Evolutionary conservation across 2,113 vertebrate species (phyloP).

Genomic region (Prinia subflava): DNA sequence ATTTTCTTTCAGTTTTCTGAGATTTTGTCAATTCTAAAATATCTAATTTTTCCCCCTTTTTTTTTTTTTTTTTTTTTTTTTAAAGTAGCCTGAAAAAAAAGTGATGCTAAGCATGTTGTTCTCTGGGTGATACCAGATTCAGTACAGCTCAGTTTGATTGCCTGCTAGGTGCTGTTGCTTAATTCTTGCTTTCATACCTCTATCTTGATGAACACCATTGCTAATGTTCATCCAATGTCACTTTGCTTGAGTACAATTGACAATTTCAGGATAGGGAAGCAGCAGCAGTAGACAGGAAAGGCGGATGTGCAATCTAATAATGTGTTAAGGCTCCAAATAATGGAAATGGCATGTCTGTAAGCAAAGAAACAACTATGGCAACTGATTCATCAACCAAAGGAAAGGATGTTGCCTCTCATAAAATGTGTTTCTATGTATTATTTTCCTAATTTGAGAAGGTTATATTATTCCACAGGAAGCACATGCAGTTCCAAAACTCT

Average conservation of each 20-base stretch:
- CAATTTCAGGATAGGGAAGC: neutral
- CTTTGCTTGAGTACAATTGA: neutral
- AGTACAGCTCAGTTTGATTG: neutral
- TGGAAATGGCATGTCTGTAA: neutral
- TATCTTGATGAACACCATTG: neutral
- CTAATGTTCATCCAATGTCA: neutral
- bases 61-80: neutral
- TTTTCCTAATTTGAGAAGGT: neutral
- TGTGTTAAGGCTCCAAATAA: neutral
- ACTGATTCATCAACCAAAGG: neutral
- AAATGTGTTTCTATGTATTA: neutral
- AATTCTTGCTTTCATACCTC: neutral
- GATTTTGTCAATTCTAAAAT: neutral
- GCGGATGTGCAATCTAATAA: neutral
- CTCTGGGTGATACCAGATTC: neutral
- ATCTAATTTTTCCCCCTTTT: neutral
- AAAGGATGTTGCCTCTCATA: neutral
- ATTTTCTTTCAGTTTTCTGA: neutral
- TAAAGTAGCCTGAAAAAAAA: neutral
- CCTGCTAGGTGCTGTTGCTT: neutral
- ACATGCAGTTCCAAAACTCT: neutral
- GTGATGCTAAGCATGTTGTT: neutral
- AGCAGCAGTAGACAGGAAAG: neutral
- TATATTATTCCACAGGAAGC: conserved; percentile 10
- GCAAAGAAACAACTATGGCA: neutral